phyloP scores from a whole-genome alignment of 2,888 invertebrate genomes.

The Calliphora vomitoria region DNA sequence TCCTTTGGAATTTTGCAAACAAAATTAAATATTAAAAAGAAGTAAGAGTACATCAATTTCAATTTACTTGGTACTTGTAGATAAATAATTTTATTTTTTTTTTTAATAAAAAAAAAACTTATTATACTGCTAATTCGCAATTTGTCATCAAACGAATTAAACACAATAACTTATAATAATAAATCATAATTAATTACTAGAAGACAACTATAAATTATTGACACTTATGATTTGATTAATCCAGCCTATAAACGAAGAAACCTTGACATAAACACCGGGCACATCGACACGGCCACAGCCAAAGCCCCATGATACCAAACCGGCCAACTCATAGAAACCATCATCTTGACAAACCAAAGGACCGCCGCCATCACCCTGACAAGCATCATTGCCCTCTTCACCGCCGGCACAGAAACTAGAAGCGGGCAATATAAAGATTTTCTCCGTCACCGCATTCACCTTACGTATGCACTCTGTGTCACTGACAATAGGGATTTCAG shows the following conservation, averaged over 20 bases:
- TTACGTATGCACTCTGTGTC: slow-evolving; percentile 96
- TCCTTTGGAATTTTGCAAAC: slow-evolving; percentile 12
- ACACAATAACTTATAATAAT: slow-evolving; percentile 22
- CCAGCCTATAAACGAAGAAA: slow-evolving; percentile 98
- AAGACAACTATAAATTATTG: slow-evolving; percentile 90
- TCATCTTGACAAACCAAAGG: slow-evolving; percentile 96
- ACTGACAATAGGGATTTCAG: slow-evolving; percentile 95
- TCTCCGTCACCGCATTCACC: slow-evolving; percentile 97
- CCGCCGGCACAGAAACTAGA: slow-evolving; percentile 98
- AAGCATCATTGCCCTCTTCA: slow-evolving; percentile 96
- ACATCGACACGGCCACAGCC: slow-evolving; percentile 96
- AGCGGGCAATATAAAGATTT: slow-evolving; percentile 96
- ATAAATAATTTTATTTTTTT: background rate
- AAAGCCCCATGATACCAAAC: slow-evolving; percentile 97
- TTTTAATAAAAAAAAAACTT: slow-evolving; percentile 20
- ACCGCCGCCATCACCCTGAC: slow-evolving; percentile 98
- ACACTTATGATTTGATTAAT: slow-evolving; percentile 98
- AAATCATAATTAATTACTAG: slow-evolving; percentile 9
- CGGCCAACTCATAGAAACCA: slow-evolving; percentile 96
- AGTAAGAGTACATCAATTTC: background rate
- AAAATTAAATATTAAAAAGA: background rate
- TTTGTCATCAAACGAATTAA: slow-evolving; percentile 5
- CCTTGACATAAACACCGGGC: slow-evolving; percentile 98
- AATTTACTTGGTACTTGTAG: background rate
- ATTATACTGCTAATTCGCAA: slow-evolving; percentile 6